These are phyloP conservation scores for Taenaris catops DNA, from an alignment of 2,888 invertebrate genomes.

Conservation along the genomic window DNA sequence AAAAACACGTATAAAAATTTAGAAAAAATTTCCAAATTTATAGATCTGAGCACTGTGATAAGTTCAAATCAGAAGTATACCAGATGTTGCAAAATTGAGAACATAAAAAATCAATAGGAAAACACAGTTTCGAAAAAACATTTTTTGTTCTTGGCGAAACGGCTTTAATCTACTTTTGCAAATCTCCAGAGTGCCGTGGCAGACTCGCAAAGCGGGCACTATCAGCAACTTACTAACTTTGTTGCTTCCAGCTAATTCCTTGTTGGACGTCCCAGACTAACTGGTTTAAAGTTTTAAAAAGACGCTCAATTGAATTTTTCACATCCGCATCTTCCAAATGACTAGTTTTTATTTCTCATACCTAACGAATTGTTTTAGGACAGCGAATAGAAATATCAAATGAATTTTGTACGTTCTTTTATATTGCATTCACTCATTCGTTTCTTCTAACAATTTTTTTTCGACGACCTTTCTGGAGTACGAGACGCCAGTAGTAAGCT, in stretches of 20 bases:
- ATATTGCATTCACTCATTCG: too few relatives aligned
- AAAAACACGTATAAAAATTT: too few relatives aligned
- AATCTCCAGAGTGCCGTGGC: slow-evolving; percentile 13
- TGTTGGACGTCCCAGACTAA: slow-evolving; percentile 16
- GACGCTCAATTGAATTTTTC: slow-evolving; percentile 18
- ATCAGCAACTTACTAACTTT: slow-evolving; percentile 20
- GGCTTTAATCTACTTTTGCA: slow-evolving; percentile 6
- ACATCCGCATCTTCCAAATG: too few relatives aligned
- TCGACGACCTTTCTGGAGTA: too few relatives aligned
- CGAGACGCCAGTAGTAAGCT: too few relatives aligned
- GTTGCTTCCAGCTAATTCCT: slow-evolving; percentile 21
- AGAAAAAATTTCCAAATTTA: background rate
- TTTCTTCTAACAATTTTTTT: too few relatives aligned
- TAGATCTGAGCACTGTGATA: too few relatives aligned
- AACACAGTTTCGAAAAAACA: background rate
- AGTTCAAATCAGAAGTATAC: background rate
- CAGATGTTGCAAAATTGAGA: background rate
- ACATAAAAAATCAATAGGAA: background rate
- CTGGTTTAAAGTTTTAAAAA: slow-evolving; percentile 18
- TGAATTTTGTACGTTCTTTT: too few relatives aligned
- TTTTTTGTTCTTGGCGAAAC: background rate
- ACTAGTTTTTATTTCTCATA: too few relatives aligned
- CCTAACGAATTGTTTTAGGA: too few relatives aligned
- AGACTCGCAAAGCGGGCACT: slow-evolving; percentile 16
- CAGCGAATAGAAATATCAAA: too few relatives aligned